Evolutionary conservation across 2,113 vertebrate species (phyloP), one percentile per base, ranked within the genome.

Genomic region (Amblyopsis rosae): DNA sequence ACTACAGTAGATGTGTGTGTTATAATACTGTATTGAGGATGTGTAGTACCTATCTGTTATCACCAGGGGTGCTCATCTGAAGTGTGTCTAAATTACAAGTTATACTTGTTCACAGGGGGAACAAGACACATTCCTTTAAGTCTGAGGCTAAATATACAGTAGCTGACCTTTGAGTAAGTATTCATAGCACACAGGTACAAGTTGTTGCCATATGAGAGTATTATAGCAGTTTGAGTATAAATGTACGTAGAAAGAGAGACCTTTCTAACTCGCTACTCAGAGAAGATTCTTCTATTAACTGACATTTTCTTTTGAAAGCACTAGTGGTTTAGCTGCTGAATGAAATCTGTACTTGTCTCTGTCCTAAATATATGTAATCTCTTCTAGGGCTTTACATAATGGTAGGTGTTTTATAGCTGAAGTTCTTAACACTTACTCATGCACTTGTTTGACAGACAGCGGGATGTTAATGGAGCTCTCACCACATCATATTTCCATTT

Each of bases 361-460:
- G 7, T 9, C 3, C 49, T 3, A 13, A 12, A 13, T 12, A 13
- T 50, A 50, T 50, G 9, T 50, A 12, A 50, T 50, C 49, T 45
- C 33, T 17, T 55, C 50, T 35, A 55, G 26, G 50, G 50, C n/a
- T 65, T 65, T 55, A 33, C 51, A 65, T 46, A 55, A 65, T 41
- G 35, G 64, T 15, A 55, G 64, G 54, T 65, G 3, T 55, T 55
- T 17, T 26, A 26, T 35, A 11, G 26, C 13, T 41, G 33, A 45
- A n/a, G 33, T 65, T 47, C n/a, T 65, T 55, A 65, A 65, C n/a
- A 17, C 19, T 55, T 65, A 65, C 53, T 12, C 50, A 33, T 32
- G 49, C 49, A 13, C 9, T 13, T 11, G 41, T 13, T 15, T 61
- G 35, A 46, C 47, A 50, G 49, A 50, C 9, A 61, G 41, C 10